Evolutionary conservation across 2,113 vertebrate genomes (phyloP).

Genomic region (Illadopsis cleaveri): DNA sequence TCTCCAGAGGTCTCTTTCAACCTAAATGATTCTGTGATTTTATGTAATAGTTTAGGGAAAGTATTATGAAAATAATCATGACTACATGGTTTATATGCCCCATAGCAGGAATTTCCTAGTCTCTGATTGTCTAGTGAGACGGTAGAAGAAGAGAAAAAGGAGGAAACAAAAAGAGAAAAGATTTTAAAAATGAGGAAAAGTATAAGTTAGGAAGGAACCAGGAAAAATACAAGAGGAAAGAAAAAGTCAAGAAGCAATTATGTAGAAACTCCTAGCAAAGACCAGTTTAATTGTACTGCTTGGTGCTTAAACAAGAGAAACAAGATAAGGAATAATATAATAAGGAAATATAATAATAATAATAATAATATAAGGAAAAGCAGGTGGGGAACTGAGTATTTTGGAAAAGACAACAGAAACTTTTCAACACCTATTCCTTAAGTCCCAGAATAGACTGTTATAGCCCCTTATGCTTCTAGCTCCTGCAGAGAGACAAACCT

Average conservation of each 20-base stretch:
- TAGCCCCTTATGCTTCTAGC: background rate
- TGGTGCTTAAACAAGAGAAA: background rate
- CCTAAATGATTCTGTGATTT: background rate
- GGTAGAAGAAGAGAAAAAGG: background rate
- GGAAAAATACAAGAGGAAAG: background rate
- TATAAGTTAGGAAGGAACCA: no score
- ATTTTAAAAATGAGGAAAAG: background rate
- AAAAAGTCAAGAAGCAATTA: background rate
- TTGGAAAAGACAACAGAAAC: background rate
- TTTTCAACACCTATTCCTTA: background rate
- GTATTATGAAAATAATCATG: background rate
- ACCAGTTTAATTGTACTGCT: rapidly evolving
- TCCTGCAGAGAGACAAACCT: background rate
- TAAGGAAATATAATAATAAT: no score
- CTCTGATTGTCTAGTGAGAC: background rate
- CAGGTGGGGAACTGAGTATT: background rate
- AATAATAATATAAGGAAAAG: background rate
- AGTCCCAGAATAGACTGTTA: background rate
- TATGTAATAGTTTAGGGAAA: background rate
- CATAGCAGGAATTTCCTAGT: background rate
- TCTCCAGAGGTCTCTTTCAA: background rate
- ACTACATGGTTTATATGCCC: background rate
- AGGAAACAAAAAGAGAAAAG: background rate
- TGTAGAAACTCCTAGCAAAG: background rate
- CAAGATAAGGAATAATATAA: background rate